Conservation (phyloP, 2,888 invertebrate species). For the Dione juno region DNA sequence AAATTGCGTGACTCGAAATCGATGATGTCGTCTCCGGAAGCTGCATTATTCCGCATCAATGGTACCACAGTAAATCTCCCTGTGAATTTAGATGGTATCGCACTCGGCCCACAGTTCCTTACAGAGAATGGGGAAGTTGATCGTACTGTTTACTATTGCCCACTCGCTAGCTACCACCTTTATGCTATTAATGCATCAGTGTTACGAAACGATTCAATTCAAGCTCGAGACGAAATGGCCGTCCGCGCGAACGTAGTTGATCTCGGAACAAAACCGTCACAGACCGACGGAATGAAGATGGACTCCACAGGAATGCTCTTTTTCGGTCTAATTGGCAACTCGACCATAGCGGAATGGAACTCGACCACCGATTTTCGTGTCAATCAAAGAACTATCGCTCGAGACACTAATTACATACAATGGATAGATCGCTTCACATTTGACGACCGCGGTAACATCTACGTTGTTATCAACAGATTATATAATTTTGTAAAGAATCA, state of each 20-base stretch:
- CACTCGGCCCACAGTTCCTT: constrained; percentile 85
- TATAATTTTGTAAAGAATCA: constrained; percentile 86
- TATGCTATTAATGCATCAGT: constrained; percentile 86
- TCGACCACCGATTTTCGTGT: constrained; percentile 81
- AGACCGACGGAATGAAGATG: constrained; percentile 90
- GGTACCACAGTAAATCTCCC: constrained; percentile 83
- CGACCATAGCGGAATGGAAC: constrained; percentile 89
- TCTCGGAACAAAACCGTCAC: constrained; percentile 85
- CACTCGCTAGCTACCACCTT: constrained; percentile 87
- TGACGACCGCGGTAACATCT: constrained; percentile 86
- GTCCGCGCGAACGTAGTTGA: constrained; percentile 81
- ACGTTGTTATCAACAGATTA: constrained; percentile 87
- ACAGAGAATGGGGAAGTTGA: constrained; percentile 65
- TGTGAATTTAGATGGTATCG: constrained; percentile 88
- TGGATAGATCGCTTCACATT: constrained; percentile 89
- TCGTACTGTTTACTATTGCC: constrained; percentile 86
- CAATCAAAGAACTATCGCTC: constrained; percentile 86
- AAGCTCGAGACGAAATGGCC: constrained; percentile 61
- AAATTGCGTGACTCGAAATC: constrained; percentile 86
- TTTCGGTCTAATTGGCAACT: constrained; percentile 87
- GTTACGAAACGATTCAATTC: constrained; percentile 81
- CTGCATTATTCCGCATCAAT: constrained; percentile 84
- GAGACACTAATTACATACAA: constrained; percentile 87
- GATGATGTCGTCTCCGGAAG: constrained; percentile 85
- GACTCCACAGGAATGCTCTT: constrained; percentile 87